Evolutionary conservation across 1,140 invertebrate genomes (phyloP), one percentile per base, ranked within the genome.

Genomic region (Sweltsa coloradensis): DNA sequence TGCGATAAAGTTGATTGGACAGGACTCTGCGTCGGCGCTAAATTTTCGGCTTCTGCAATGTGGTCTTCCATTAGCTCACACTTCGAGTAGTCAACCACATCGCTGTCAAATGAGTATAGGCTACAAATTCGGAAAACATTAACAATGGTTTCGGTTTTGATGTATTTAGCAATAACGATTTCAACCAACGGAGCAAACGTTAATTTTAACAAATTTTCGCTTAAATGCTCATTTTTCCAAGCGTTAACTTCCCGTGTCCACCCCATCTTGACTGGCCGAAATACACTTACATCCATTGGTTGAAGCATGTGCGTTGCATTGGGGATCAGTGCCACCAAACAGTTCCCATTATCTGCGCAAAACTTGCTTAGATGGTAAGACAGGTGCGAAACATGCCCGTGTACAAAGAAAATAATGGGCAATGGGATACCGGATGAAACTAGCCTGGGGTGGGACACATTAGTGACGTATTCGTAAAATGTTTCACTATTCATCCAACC

Each of bases 391-490:
- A 41, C 47, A 46, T 68, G 65, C 5, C 63, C 63, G 56, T 69
- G 65, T 6, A 68, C 39, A 60, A 65, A 69, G 14, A 68, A 55
- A 19, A 61, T 51, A 14, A 66, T 54, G 21, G 63, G 61, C 21
- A 39, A 44, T 52, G 43, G 37, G 14, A 66, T 59, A 39, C 57
- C 55, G 16, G 63, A 51, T 54, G 61, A 11, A 45, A 34, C 53
- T 34, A 67, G 23, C 59, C 61, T 66, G 36, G 57, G 62, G 36
- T 62, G 7, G 55, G 66, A 66, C 7, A 61, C 55, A 50, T 66
- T 61, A n/a, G 53, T 50, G 23, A 65, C 51, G 49, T 62, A 68
- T 54, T 68, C 57, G 50, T 57, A 68, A 52, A 67, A 69, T 16
- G 51, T 42, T 56, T 57, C 56, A 19, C 24, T 55, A 34, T 43